Conservation (phyloP, 2,888 invertebrate species). For the Neoitamus cyanurus region DNA sequence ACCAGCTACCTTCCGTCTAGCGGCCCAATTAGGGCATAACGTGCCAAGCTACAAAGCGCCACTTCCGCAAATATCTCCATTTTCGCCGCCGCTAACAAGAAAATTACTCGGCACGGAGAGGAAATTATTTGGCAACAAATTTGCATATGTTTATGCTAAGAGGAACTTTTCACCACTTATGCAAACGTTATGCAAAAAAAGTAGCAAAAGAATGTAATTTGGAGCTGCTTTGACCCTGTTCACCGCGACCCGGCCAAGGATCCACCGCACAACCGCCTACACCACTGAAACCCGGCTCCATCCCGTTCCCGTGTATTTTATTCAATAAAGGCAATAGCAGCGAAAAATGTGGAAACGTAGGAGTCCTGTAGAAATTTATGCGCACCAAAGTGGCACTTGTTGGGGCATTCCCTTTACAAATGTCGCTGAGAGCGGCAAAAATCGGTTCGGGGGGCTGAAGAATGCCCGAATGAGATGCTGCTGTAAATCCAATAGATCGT, state of each 20-base stretch:
- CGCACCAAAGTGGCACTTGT: neutral
- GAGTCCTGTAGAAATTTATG: neutral
- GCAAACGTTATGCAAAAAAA: neutral
- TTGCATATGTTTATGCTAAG: conserved; percentile 1
- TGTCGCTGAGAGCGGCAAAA: neutral
- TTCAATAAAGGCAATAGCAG: neutral
- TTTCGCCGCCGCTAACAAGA: neutral
- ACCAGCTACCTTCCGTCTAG: no score
- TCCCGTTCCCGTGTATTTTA: neutral
- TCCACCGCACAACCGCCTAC: no score
- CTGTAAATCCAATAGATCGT: neutral
- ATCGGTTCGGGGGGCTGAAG: neutral
- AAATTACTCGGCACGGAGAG: neutral
- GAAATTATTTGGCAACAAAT: neutral
- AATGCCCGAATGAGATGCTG: neutral
- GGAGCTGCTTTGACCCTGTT: neutral
- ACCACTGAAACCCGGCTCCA: neutral
- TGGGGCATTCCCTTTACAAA: conserved; percentile 3
- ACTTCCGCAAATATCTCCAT: neutral
- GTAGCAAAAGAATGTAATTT: neutral
- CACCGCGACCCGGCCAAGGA: neutral
- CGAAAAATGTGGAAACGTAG: neutral
- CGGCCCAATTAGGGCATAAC: neutral
- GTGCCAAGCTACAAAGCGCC: neutral
- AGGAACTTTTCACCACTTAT: neutral